Percentiles rank a stretch among this genome's conserved stretches.
Evolutionary conservation across 2,888 invertebrate species (phyloP).

Genomic region (Mactromeris polynyma): DNA sequence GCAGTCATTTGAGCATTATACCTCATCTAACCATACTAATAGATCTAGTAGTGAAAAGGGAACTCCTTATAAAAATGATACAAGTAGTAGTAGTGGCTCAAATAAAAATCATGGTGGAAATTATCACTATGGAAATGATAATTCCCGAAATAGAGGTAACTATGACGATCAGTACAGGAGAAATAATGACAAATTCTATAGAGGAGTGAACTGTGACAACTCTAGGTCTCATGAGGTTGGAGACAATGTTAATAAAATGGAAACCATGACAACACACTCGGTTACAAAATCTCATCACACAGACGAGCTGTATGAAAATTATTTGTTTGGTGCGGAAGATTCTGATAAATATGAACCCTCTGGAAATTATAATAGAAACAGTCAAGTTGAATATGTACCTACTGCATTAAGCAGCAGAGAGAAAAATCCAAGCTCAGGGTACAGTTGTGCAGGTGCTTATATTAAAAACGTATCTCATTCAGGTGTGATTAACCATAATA

Average conservation of each 20-base stretch:
- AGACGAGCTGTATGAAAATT: constrained; percentile 35
- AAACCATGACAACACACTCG: not conserved
- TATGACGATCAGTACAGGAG: not conserved
- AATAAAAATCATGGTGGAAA: not conserved
- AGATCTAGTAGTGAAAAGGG: constrained; percentile 5
- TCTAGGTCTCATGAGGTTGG: not conserved
- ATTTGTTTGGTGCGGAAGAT: constrained; percentile 21
- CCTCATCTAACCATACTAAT: not conserved
- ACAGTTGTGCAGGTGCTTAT: not conserved
- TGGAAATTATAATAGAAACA: not conserved
- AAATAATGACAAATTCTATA: not conserved
- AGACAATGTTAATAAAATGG: not conserved
- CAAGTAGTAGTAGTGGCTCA: not conserved
- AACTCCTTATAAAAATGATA: not conserved
- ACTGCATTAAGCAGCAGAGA: not conserved
- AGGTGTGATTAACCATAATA: not conserved
- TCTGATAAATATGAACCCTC: constrained; percentile 1
- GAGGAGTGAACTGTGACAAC: not conserved
- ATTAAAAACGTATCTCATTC: not conserved
- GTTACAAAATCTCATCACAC: not conserved
- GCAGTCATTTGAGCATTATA: not conserved
- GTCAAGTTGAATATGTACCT: not conserved
- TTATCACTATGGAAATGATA: not conserved
- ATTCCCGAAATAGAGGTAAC: not conserved
- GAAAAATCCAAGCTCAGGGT: not conserved